Conservation (phyloP, 2,888 invertebrate species). For the Drosophila anceps region DNA sequence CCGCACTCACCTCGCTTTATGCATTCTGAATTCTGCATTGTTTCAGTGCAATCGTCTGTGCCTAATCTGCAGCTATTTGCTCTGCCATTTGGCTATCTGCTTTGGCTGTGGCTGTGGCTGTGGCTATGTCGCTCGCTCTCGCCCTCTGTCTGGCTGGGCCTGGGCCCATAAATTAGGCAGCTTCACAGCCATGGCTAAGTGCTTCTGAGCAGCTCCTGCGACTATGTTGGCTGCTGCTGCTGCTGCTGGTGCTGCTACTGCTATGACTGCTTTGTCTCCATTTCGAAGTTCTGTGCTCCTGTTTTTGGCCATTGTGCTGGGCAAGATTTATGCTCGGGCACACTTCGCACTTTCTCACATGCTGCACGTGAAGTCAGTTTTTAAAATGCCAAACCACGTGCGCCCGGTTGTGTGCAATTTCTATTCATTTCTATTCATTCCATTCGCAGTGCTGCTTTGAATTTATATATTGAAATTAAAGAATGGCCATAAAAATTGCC, state of each 20-base stretch:
- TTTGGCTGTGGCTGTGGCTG: conserved; percentile 22
- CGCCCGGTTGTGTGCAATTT: conserved; percentile 40
- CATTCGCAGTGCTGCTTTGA: conserved; percentile 39
- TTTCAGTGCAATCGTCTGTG: conserved; percentile 80
- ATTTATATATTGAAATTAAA: conserved; percentile 53
- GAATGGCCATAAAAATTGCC: conserved; percentile 34
- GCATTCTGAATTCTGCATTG: conserved; percentile 57
- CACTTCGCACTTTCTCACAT: conserved; percentile 64
- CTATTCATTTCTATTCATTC: conserved; percentile 58
- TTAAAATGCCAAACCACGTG: conserved; percentile 39
- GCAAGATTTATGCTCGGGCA: conserved; percentile 62
- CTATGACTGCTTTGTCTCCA: conserved; percentile 31
- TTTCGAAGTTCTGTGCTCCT: conserved; percentile 19
- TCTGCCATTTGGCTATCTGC: conserved; percentile 22
- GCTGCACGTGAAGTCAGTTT: conserved; percentile 23
- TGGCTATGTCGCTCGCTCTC: conserved; percentile 5
- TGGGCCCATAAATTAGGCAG: conserved; percentile 70
- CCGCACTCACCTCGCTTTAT: background rate
- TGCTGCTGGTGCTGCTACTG: background rate
- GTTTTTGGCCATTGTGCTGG: conserved; percentile 42
- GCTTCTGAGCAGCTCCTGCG: conserved; percentile 49
- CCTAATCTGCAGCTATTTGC: conserved; percentile 73
- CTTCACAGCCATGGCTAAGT: conserved; percentile 63
- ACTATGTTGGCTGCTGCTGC: background rate
- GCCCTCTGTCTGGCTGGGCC: conserved; percentile 31